A percentile compares a stretch with the other conserved stretches of the same genome.
Conservation (phyloP, 2,113 vertebrate species). For the Beaufortia kweichowensis region DNA sequence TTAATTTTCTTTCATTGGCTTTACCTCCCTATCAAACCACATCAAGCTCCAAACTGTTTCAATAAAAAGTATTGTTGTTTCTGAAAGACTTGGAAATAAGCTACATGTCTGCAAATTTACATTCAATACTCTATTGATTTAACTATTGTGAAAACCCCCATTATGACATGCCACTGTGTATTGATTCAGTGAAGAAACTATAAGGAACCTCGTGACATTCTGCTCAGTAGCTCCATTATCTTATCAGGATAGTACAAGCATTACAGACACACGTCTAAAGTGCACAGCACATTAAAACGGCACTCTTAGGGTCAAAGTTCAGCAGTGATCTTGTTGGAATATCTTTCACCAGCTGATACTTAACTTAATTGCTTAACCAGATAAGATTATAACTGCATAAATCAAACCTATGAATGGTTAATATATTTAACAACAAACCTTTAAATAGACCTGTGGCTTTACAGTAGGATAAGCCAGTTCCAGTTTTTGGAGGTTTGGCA, state of each 20-base stretch:
- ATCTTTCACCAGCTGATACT: background rate
- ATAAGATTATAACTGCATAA: background rate
- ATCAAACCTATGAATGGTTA: constrained; percentile 16
- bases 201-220: background rate
- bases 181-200: background rate
- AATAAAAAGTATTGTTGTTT: background rate
- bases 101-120: background rate
- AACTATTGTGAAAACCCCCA: background rate
- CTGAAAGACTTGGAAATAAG: constrained; percentile 1
- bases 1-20: background rate
- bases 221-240: constrained; percentile 15
- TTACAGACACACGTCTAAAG: constrained; percentile 6
- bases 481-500: background rate
- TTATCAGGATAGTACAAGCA: constrained; percentile 4
- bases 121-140: background rate
- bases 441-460: background rate
- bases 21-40: background rate
- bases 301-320: background rate
- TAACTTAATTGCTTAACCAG: background rate
- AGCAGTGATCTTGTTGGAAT: background rate
- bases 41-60: background rate
- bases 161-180: background rate
- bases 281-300: background rate
- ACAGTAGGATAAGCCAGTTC: background rate
- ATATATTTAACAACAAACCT: background rate